phyloP scores from a whole-genome alignment of 2,888 invertebrate genomes.

The Calliphora vomitoria region DNA sequence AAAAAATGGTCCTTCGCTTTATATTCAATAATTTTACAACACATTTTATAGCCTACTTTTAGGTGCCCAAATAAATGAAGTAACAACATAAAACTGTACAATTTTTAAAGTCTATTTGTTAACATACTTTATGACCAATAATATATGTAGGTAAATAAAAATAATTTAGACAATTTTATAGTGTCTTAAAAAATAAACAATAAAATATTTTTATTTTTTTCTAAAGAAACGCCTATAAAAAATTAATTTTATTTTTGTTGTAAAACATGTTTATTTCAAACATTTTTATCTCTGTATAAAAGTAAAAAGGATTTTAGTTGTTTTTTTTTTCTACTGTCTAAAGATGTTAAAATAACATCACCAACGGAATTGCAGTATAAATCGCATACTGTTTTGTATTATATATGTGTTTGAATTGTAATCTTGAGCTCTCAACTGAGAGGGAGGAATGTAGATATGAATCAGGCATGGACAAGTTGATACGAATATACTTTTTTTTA shows the following conservation, averaged over 20 bases:
- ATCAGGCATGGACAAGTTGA: not conserved
- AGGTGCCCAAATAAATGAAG: not conserved
- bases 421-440: constrained; percentile 15
- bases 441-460: not conserved
- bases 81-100: not conserved
- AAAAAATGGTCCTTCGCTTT: no score
- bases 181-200: not conserved
- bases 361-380: constrained; percentile 62
- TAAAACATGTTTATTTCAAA: not conserved
- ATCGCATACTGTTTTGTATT: constrained; percentile 49
- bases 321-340: not conserved
- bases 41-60: not conserved
- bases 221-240: not conserved
- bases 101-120: not conserved
- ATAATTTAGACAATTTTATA: no score
- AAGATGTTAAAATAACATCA: not conserved
- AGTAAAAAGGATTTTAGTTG: not conserved
- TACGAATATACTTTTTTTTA: no score
- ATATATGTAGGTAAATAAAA: no score
- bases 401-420: not conserved
- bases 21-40: no score
- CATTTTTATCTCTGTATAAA: not conserved
- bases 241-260: not conserved
- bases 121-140: no score
- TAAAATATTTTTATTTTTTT: not conserved